Evolutionary conservation across 2,888 invertebrate genomes (phyloP).

Genomic region (Polia nebulosa): DNA sequence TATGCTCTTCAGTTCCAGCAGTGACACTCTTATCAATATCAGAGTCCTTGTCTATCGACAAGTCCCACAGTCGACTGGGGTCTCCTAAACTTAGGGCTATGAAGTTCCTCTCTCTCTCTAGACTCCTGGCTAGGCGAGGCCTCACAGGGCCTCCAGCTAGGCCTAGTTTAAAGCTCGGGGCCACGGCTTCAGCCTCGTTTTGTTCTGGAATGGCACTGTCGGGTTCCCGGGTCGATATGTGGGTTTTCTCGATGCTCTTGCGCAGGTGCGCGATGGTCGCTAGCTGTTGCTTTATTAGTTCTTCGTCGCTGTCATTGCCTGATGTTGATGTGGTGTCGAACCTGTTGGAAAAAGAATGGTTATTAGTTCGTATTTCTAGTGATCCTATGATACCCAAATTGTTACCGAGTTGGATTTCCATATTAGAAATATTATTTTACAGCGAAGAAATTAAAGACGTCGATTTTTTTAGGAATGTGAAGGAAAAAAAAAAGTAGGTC

Average conservation of each 20-base stretch:
- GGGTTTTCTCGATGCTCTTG: slow-evolving; percentile 87
- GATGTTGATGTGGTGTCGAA: slow-evolving; percentile 92
- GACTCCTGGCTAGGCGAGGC: slow-evolving; percentile 82
- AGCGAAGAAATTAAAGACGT: too few relatives aligned
- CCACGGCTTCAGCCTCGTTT: slow-evolving; percentile 82
- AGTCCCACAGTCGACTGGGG: slow-evolving; percentile 86
- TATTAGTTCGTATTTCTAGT: neutral
- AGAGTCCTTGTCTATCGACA: slow-evolving; percentile 87
- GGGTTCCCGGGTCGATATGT: slow-evolving; percentile 81
- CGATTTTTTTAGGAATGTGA: neutral
- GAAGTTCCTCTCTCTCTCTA: slow-evolving; percentile 84
- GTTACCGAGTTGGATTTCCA: neutral
- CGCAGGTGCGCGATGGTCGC: slow-evolving; percentile 85
- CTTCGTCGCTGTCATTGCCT: slow-evolving; percentile 93
- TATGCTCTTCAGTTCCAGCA: slow-evolving; percentile 93
- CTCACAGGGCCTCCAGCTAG: slow-evolving; percentile 88
- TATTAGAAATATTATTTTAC: neutral
- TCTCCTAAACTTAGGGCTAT: slow-evolving; percentile 85
- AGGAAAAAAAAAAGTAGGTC: slow-evolving; percentile 9
- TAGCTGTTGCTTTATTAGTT: slow-evolving; percentile 80
- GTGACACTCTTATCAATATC: slow-evolving; percentile 91
- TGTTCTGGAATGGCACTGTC: slow-evolving; percentile 86
- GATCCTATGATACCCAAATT: neutral
- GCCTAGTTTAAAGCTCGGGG: slow-evolving; percentile 93
- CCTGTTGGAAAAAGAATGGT: slow-evolving; percentile 67